Evolutionary conservation across 2,113 vertebrate genomes (phyloP), one percentile per base, ranked within the genome.

Genomic region (Pseudorectes ferrugineus): DNA sequence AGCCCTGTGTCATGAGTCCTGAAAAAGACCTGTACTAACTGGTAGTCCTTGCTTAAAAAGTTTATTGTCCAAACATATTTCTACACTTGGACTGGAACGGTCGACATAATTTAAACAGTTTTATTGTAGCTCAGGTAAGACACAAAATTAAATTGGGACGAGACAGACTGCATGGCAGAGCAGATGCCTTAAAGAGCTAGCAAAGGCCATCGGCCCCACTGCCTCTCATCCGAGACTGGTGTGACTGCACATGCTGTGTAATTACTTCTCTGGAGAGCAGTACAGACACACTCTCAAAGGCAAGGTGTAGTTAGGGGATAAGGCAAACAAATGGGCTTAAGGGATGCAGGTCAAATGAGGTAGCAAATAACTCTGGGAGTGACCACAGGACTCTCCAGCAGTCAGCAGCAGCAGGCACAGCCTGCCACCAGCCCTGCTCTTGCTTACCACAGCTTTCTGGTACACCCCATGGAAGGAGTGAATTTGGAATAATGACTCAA

Each of bases 301-400:
- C 62, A 82, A 89, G 74, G 58, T 54, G 62, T 92, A 89, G 70
- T 93, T 76, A 86, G 23, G 38, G 45, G 42, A 61, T 38, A 74
- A 94, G 66, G 46, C 49, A 95, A 97, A 95, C 84, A 95, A 95
- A 87, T 78, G 84, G 70, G 58, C 31, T 65, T 82, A 86, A 88
- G 73, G 49, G 86, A 78, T 78, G 73, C 72, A 48, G 77, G 91
- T 91, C 89, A 89, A 92, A 78, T 62, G 80, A 89, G 84, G 87
- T 65, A 75, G 81, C 76, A 91, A 91, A 35, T 89, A 63, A 67
- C 52, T 52, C 57, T 38, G 62, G 61, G 49, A 91, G 43, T 68
- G 71, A 87, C 70, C 66, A 61, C 29, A 68, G 70, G 43, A 40
- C 62, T 77, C 65, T 46, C 35, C 3, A 13, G 51, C 31, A 81